Percentiles rank a stretch among this genome's conserved stretches.
Conservation (phyloP, 1,140 invertebrate genomes). For the Dolichoris vasculosae region DNA sequence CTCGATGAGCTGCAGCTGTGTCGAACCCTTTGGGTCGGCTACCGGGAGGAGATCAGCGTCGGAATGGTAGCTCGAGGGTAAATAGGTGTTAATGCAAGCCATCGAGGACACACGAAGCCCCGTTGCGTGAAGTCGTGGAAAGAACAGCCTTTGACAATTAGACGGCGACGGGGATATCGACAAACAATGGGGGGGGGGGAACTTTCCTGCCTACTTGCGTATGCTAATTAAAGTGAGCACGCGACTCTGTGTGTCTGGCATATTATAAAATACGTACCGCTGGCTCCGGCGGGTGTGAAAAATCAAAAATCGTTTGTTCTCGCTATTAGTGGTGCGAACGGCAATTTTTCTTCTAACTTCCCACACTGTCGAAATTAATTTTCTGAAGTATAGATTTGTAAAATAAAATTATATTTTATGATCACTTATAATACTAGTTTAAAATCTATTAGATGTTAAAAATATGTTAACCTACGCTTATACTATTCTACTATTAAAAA, state of each 20-base stretch:
- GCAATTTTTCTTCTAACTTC: too few species aligned
- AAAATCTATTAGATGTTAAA: too few species aligned
- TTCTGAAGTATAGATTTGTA: too few species aligned
- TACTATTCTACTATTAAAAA: too few species aligned
- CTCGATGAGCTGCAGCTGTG: background rate
- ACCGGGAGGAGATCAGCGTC: background rate
- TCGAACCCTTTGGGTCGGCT: background rate
- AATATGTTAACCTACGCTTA: too few species aligned
- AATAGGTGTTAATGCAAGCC: slow-evolving; percentile 69
- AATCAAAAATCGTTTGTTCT: background rate
- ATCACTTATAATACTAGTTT: too few species aligned
- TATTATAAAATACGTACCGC: background rate
- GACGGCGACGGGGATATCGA: background rate
- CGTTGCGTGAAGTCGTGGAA: background rate
- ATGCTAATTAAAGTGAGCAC: slow-evolving; percentile 35
- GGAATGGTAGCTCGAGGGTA: slow-evolving; percentile 49
- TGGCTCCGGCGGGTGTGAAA: background rate
- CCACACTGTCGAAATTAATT: too few species aligned
- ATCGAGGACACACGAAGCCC: slow-evolving; percentile 53
- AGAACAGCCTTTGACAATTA: slow-evolving; percentile 42
- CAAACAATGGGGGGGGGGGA: slow-evolving; percentile 9
- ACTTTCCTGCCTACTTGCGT: slow-evolving; percentile 5
- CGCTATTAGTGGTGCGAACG: background rate
- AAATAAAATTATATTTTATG: too few species aligned
- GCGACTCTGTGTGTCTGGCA: background rate